These are phyloP conservation scores for Diuraphis noxia DNA, from an alignment of 1,140 invertebrate genomes.

Conservation along the genomic window DNA sequence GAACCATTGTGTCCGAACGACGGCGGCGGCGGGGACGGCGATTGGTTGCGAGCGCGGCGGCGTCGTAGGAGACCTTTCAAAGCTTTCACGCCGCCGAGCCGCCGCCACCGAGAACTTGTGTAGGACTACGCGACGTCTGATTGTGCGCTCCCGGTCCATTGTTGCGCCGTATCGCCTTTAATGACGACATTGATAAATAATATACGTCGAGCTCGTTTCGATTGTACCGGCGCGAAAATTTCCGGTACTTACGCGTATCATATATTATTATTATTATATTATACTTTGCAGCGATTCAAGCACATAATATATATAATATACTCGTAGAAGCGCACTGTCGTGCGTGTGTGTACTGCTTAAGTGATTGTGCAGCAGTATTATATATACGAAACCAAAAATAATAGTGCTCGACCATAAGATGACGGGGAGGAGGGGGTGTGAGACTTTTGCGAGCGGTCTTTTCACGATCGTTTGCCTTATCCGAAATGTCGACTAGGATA, in stretches of 20 bases:
- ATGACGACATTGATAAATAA: constrained; percentile 48
- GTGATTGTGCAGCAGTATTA: neutral
- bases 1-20: constrained; percentile 2
- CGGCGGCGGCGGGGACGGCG: neutral
- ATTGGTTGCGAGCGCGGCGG: neutral
- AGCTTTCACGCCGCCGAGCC: constrained; percentile 10
- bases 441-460: no score
- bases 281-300: neutral
- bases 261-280: neutral
- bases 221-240: constrained; percentile 27
- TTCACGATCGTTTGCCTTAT: no score
- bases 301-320: no score
- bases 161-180: constrained; percentile 4
- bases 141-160: constrained; percentile 20
- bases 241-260: neutral
- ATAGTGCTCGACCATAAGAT: no score
- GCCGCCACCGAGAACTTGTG: constrained; percentile 4
- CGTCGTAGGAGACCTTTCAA: neutral
- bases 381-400: neutral
- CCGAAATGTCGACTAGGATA: no score
- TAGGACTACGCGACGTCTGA: neutral
- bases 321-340: neutral
- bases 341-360: neutral
- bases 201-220: neutral
- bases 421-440: no score